Percentiles rank a stretch among this genome's conserved stretches.
Conservation (phyloP, 2,113 vertebrate species). For the Mellivora capensis region DNA sequence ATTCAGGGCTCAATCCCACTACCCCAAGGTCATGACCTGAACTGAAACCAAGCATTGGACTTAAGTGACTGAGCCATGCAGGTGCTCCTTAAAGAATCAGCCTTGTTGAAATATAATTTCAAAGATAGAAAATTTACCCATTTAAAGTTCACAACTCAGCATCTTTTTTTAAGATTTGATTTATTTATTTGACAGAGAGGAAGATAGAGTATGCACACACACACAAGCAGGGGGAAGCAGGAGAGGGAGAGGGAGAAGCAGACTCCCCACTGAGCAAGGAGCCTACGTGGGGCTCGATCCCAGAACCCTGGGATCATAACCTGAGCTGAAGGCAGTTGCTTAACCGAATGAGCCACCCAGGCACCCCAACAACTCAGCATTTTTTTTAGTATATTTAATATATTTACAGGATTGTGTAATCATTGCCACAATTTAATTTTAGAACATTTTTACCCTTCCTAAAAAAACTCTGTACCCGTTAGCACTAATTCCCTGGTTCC, state of each 20-base stretch:
- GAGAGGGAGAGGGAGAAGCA: no score
- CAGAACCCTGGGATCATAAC: no score
- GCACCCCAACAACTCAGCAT: background rate
- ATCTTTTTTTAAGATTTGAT: background rate
- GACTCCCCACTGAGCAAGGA: no score
- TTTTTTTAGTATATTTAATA: constrained; percentile 22
- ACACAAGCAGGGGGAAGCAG: no score
- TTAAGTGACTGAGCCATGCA: background rate
- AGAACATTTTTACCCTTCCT: background rate
- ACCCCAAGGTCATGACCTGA: background rate
- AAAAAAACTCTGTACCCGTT: background rate
- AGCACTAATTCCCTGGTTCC: background rate
- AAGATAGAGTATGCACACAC: no score
- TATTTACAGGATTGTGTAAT: background rate
- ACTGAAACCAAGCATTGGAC: background rate
- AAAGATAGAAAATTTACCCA: background rate
- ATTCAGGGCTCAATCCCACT: background rate
- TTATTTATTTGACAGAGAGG: background rate
- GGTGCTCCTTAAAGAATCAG: background rate
- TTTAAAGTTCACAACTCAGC: constrained; percentile 13
- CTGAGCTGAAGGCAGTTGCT: no score
- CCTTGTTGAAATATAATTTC: constrained; percentile 20
- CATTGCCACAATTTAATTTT: constrained; percentile 1
- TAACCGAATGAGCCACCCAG: no score
- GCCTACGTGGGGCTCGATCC: no score